Conservation (phyloP, 1,140 invertebrate genomes). For the Ceratoteleas bidentatus region DNA sequence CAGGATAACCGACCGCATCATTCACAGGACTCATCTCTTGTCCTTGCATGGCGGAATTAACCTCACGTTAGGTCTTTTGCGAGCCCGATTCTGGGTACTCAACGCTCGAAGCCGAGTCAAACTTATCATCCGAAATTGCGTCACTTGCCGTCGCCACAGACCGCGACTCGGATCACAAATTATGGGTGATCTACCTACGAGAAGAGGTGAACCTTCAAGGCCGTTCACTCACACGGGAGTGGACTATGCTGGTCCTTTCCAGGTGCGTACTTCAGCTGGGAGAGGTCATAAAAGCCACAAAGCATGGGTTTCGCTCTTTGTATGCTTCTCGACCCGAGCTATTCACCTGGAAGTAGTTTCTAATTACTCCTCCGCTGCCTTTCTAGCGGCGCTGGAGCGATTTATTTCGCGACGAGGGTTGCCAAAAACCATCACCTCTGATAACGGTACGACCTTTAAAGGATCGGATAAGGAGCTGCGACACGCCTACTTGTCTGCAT, state of each 20-base stretch:
- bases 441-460: background rate
- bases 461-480: background rate
- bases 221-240: background rate
- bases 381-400: background rate
- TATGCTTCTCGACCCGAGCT: background rate
- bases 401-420: background rate
- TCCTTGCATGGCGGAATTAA: background rate
- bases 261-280: background rate
- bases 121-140: background rate
- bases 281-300: background rate
- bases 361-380: background rate
- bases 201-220: background rate
- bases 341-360: conserved; percentile 1
- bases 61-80: background rate
- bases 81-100: background rate
- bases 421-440: background rate
- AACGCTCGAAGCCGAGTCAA: background rate
- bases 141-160: too few species aligned
- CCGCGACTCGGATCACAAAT: background rate
- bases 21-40: background rate
- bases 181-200: background rate
- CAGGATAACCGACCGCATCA: background rate
- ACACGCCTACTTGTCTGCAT: background rate
- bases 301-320: background rate
- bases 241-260: background rate